phyloP scores from a whole-genome alignment of 1,140 invertebrate genomes.

The Heliconius himera region DNA sequence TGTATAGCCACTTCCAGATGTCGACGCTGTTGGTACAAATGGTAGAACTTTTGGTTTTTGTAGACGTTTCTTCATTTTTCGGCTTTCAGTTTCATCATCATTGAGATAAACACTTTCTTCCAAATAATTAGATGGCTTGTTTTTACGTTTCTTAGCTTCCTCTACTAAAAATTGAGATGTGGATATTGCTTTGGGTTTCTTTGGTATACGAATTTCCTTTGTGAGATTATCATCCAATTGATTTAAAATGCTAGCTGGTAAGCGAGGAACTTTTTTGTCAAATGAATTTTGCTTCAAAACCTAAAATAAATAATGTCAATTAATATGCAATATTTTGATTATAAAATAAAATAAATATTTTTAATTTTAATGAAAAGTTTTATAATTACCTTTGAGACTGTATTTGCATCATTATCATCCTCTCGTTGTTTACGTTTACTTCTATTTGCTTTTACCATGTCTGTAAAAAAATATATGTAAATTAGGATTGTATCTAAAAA shows the following conservation, averaged over 20 bases:
- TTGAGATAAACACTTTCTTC: slow-evolving; percentile 73
- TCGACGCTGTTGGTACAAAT: slow-evolving; percentile 64
- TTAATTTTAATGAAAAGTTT: not conserved
- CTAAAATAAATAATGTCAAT: slow-evolving; percentile 41
- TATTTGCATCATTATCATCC: slow-evolving; percentile 51
- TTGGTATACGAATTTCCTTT: slow-evolving; percentile 32
- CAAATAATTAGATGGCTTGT: slow-evolving; percentile 70
- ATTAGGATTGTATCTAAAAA: not conserved
- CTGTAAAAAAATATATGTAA: slow-evolving; percentile 3
- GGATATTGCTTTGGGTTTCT: slow-evolving; percentile 56
- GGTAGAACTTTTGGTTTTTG: slow-evolving; percentile 68
- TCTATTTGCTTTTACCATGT: slow-evolving; percentile 35
- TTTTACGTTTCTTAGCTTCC: slow-evolving; percentile 53
- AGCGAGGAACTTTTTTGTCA: slow-evolving; percentile 56
- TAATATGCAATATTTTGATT: slow-evolving; percentile 1
- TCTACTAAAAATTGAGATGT: slow-evolving; percentile 64
- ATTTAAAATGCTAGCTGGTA: slow-evolving; percentile 56
- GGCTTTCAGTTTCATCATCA: slow-evolving; percentile 43
- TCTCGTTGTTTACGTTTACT: slow-evolving; percentile 53
- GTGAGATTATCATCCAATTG: slow-evolving; percentile 60
- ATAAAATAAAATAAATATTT: too few species aligned
- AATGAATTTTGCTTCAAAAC: slow-evolving; percentile 54
- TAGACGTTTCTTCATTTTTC: slow-evolving; percentile 51
- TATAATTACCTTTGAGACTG: slow-evolving; percentile 49
- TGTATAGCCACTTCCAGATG: slow-evolving; percentile 66